These are phyloP conservation scores for Drosophila elegans DNA, from an alignment of 1,140 invertebrate species.

Conservation along the genomic window DNA sequence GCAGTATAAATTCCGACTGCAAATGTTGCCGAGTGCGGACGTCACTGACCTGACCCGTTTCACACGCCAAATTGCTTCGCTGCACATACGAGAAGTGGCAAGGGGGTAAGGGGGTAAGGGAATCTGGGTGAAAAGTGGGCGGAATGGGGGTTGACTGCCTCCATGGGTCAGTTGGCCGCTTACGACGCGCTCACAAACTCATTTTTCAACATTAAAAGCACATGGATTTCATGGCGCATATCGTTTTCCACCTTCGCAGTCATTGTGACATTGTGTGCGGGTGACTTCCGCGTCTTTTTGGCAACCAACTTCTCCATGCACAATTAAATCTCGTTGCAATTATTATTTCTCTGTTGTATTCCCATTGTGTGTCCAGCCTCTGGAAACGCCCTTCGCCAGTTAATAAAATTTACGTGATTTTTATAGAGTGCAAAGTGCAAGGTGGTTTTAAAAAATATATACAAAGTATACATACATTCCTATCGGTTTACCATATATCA, in stretches of 20 bases:
- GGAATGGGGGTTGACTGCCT: not conserved
- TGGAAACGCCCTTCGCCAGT: conserved; percentile 31
- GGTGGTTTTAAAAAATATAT: conserved; percentile 15
- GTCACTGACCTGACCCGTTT: conserved; percentile 76
- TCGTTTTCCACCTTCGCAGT: conserved; percentile 66
- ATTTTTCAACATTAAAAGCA: conserved; percentile 82
- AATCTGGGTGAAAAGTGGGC: not conserved
- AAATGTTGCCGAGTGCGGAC: conserved; percentile 35
- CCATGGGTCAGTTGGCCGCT: conserved; percentile 41
- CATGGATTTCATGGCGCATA: conserved; percentile 76
- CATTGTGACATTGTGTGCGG: conserved; percentile 38
- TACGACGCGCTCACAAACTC: conserved; percentile 74
- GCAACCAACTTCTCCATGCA: conserved; percentile 48
- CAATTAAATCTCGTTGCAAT: conserved; percentile 75
- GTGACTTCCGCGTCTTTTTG: conserved; percentile 53
- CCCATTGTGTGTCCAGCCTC: conserved; percentile 20
- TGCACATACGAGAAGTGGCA: conserved; percentile 67
- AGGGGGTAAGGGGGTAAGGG: not conserved
- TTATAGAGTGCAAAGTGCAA: conserved; percentile 52
- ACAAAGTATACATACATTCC: conserved; percentile 17
- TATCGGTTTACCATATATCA: not conserved
- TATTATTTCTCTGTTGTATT: conserved; percentile 60
- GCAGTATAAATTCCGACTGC: conserved; percentile 64
- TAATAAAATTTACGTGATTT: conserved; percentile 80
- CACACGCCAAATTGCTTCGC: conserved; percentile 80